Conservation (phyloP, 2,113 vertebrate species). For the Corapipo altera region DNA sequence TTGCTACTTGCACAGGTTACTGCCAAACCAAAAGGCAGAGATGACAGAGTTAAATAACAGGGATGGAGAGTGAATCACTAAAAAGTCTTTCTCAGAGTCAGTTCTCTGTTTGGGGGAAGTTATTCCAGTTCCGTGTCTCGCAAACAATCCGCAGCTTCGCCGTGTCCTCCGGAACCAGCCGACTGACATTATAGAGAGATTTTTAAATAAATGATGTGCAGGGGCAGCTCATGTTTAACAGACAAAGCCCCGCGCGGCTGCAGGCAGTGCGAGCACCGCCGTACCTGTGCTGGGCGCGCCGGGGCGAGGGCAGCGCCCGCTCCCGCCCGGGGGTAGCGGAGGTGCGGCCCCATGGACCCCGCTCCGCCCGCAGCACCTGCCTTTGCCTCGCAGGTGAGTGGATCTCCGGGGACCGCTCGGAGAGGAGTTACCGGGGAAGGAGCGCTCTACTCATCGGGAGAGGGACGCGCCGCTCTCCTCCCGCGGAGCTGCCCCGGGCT, state of each 20-base stretch:
- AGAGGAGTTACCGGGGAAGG: not conserved
- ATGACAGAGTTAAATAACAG: slow-evolving; percentile 11
- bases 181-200: not conserved
- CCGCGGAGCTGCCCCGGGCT: not conserved
- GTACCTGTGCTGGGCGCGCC: not conserved
- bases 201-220: not conserved
- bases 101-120: slow-evolving; percentile 1
- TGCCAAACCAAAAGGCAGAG: not conserved
- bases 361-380: not conserved
- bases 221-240: not conserved
- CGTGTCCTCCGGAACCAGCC: not conserved
- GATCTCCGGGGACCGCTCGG: not conserved
- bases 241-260: not conserved
- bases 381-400: not conserved
- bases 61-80: not conserved
- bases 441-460: not conserved
- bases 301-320: not conserved
- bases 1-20: not conserved
- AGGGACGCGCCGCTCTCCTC: not conserved
- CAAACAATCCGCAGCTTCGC: not conserved
- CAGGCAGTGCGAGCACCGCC: accelerated
- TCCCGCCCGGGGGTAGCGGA: not conserved
- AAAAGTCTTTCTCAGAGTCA: slow-evolving; percentile 33
- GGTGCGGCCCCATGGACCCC: not conserved
- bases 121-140: not conserved